Conservation (phyloP, 2,888 invertebrate genomes). For the Melanchra persicariae region DNA sequence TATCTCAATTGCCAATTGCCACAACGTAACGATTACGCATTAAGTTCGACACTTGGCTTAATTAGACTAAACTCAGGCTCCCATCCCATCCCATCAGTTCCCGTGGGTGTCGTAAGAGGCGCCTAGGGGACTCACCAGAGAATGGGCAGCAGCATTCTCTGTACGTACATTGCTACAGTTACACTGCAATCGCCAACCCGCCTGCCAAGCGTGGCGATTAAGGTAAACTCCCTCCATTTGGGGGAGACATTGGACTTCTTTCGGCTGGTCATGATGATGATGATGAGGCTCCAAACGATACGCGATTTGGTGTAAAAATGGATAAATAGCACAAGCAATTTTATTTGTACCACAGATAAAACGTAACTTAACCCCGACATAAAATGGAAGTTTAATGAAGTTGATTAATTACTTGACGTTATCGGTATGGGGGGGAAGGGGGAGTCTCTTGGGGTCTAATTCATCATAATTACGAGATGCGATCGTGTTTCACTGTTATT, state of each 20-base stretch:
- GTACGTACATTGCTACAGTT: too few species aligned
- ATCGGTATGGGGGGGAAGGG: slow-evolving; percentile 55
- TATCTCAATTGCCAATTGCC: not conserved
- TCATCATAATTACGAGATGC: slow-evolving; percentile 70
- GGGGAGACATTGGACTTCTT: too few species aligned
- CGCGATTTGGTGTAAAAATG: not conserved
- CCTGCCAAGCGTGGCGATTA: too few species aligned
- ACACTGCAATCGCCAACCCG: too few species aligned
- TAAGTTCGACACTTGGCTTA: not conserved
- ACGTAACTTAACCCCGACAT: slow-evolving; percentile 53
- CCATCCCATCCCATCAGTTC: too few species aligned
- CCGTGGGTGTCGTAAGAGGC: too few species aligned
- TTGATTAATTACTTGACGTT: slow-evolving; percentile 72
- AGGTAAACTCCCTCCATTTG: too few species aligned
- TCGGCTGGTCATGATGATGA: too few species aligned
- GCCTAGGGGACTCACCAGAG: too few species aligned
- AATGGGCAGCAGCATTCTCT: too few species aligned
- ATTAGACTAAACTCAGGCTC: too few species aligned
- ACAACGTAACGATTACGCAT: not conserved
- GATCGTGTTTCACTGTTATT: slow-evolving; percentile 67
- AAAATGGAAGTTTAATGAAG: slow-evolving; percentile 69
- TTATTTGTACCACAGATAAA: slow-evolving; percentile 46
- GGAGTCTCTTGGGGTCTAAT: slow-evolving; percentile 55
- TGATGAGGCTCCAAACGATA: too few species aligned
- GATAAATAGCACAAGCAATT: slow-evolving; percentile 22